These are phyloP conservation scores for Lophotriccus pileatus DNA, from an alignment of 2,797 vertebrate genomes.

Conservation along the genomic window DNA sequence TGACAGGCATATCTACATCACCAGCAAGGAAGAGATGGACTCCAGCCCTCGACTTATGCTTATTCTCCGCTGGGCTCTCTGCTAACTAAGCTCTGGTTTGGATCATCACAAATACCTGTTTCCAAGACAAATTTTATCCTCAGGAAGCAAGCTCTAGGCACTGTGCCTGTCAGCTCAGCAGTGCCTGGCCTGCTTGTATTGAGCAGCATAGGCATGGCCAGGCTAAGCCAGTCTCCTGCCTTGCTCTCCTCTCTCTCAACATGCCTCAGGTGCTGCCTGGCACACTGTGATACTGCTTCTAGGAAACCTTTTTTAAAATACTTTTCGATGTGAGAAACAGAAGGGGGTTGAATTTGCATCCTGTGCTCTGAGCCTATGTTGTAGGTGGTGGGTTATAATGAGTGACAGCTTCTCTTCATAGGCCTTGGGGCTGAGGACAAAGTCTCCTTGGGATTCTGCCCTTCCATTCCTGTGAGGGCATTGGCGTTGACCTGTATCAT, in stretches of 20 bases:
- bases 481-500: not conserved
- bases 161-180: not conserved
- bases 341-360: not conserved
- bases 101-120: not conserved
- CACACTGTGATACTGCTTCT: not conserved
- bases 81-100: not conserved
- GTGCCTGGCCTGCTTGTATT: not conserved
- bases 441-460: not conserved
- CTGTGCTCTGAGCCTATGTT: not conserved
- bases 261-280: not conserved
- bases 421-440: not conserved
- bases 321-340: not conserved
- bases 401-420: not conserved
- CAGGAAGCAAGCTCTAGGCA: not conserved
- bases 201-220: accelerated
- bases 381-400: not conserved
- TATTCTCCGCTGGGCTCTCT: not conserved
- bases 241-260: not conserved
- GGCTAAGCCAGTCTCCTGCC: not conserved
- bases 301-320: not conserved
- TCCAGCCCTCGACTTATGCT: not conserved
- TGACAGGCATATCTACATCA: not conserved
- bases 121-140: not conserved
- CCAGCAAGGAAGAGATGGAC: not conserved
- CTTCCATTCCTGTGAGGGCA: not conserved